Conservation (phyloP, 2,113 vertebrate species). For the Neogobius melanostomus region DNA sequence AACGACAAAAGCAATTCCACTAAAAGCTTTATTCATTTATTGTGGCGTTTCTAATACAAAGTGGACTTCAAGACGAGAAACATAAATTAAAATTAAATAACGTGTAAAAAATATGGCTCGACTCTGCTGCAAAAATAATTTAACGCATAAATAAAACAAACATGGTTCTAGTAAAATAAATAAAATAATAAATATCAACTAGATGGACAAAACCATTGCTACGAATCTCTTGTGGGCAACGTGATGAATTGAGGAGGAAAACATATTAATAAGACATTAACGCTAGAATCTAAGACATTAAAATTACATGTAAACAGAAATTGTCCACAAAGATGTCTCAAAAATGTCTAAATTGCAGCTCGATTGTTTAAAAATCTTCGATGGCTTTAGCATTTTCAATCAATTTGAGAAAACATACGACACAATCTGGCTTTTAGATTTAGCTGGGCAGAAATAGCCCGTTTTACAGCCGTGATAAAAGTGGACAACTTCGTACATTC, state of each 20-base stretch:
- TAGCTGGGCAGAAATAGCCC: conserved; percentile 25
- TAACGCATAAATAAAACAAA: conserved; percentile 67
- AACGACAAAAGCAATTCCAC: conserved; percentile 6
- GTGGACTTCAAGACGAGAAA: conserved; percentile 30
- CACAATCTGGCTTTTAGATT: background rate
- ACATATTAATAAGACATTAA: conserved; percentile 27
- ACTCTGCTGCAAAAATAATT: conserved; percentile 52
- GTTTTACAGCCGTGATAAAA: conserved; percentile 18
- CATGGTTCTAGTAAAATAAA: conserved; percentile 41
- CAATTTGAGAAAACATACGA: conserved; percentile 31
- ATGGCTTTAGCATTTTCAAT: conserved; percentile 17
- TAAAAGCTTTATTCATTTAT: conserved; percentile 63
- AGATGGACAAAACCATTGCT: background rate
- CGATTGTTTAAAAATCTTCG: conserved; percentile 41
- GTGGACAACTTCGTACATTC: too few relatives aligned
- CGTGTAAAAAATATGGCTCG: conserved; percentile 33
- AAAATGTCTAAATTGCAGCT: conserved; percentile 10
- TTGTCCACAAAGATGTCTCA: conserved; percentile 16
- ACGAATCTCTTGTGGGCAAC: background rate
- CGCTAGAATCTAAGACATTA: too few relatives aligned
- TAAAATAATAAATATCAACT: conserved; percentile 6
- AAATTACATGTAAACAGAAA: conserved; percentile 6
- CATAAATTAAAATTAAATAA: conserved; percentile 60
- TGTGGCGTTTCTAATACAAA: conserved; percentile 16
- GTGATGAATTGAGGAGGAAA: conserved; percentile 21